Conservation (phyloP, 2,888 invertebrate species). For the Oxytorus armatus region DNA sequence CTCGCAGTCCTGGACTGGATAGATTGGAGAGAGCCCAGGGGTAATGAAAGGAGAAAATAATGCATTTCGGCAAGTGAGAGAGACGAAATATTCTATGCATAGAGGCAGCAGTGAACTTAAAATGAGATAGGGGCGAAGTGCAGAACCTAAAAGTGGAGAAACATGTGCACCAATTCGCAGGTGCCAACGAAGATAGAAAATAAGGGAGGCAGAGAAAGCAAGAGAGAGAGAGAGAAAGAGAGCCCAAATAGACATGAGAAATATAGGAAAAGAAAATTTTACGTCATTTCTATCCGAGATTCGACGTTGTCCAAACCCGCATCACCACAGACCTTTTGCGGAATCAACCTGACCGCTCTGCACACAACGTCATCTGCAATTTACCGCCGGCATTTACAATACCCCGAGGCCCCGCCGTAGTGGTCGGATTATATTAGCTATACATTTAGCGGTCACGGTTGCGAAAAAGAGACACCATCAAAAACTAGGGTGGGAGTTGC, state of each 20-base stretch:
- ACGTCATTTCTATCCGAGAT: not conserved
- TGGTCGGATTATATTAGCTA: conserved; percentile 13
- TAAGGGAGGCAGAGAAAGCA: not conserved
- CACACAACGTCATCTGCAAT: conserved; percentile 41
- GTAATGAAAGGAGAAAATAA: not conserved
- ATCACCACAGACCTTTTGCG: conserved; percentile 27
- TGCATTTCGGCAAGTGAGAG: not conserved
- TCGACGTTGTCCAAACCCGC: conserved; percentile 28
- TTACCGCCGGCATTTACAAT: conserved; percentile 27
- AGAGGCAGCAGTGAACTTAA: conserved; percentile 1
- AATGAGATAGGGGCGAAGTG: conserved; percentile 44
- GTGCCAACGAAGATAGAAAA: conserved; percentile 11
- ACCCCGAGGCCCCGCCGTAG: not conserved
- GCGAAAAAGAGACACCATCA: no score
- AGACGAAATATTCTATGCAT: not conserved
- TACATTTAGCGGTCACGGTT: no score
- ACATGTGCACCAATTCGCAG: not conserved
- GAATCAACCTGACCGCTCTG: conserved; percentile 23
- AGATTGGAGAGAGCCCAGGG: not conserved
- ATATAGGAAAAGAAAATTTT: conserved; percentile 9
- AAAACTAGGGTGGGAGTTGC: no score
- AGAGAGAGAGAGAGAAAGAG: conserved; percentile 6
- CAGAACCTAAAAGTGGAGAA: conserved; percentile 21
- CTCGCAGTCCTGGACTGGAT: not conserved
- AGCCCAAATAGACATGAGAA: no score